Conservation (phyloP, 2,888 invertebrate genomes). For the Ariolimax columbianus region DNA sequence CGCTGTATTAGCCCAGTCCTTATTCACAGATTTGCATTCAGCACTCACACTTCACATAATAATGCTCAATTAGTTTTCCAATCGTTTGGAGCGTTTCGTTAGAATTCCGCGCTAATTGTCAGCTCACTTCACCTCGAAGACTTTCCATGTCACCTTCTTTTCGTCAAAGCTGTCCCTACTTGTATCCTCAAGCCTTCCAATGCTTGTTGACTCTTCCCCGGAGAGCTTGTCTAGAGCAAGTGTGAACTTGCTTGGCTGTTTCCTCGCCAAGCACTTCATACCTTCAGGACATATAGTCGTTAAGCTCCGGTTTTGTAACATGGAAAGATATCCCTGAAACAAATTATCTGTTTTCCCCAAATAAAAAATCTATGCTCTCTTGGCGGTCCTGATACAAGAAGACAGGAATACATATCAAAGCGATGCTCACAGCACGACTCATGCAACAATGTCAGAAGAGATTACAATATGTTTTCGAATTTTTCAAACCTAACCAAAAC, state of each 20-base stretch:
- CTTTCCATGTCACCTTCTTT: conserved; percentile 1
- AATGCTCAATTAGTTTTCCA: conserved; percentile 38
- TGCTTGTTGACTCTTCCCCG: conserved; percentile 20
- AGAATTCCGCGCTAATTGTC: conserved; percentile 27
- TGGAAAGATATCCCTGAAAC: neutral
- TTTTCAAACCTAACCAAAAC: no score
- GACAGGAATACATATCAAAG: no score
- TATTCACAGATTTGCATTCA: neutral
- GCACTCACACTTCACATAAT: conserved; percentile 13
- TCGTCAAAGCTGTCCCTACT: conserved; percentile 4
- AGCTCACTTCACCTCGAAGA: conserved; percentile 9
- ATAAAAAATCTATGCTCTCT: no score
- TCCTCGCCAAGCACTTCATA: neutral
- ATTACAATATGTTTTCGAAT: neutral
- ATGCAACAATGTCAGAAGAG: no score
- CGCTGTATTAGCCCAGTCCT: conserved; percentile 19
- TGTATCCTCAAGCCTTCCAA: neutral
- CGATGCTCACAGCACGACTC: no score
- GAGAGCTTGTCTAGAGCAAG: conserved; percentile 10
- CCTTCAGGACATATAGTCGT: neutral
- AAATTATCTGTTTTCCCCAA: no score
- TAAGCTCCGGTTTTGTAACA: neutral
- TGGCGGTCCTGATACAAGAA: no score
- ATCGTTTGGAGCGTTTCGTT: neutral
- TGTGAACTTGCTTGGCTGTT: neutral